Percentiles rank a stretch among this genome's conserved stretches.
These are phyloP conservation scores for Linnaemya vulpina DNA, from an alignment of 2,888 invertebrate genomes.

Conservation along the genomic window DNA sequence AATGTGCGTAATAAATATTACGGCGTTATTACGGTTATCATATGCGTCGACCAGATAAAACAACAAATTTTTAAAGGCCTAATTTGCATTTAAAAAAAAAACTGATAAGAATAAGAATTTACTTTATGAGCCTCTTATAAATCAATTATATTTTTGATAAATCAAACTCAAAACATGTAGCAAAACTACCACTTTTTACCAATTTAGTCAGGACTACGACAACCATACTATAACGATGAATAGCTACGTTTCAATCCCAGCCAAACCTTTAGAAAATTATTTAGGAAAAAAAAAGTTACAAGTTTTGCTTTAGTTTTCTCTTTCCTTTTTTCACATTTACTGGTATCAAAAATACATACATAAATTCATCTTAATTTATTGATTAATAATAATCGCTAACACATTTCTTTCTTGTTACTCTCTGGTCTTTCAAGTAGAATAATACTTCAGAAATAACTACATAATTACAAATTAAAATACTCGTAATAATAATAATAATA, in stretches of 20 bases:
- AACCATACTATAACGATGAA: neutral
- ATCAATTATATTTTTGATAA: too few relatives aligned
- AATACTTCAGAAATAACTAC: conserved; percentile 8
- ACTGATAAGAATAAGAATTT: too few relatives aligned
- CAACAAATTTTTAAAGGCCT: too few relatives aligned
- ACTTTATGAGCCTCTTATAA: too few relatives aligned
- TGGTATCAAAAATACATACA: conserved; percentile 34
- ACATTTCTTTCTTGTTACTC: conserved; percentile 4
- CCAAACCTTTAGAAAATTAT: neutral
- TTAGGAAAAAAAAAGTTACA: too few relatives aligned
- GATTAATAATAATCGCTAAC: conserved; percentile 9
- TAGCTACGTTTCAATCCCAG: neutral
- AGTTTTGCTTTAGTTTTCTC: neutral
- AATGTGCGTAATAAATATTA: too few relatives aligned
- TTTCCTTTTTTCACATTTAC: neutral
- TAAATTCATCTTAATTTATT: conserved; percentile 26
- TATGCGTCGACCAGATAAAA: too few relatives aligned
- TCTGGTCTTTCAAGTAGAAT: conserved; percentile 6
- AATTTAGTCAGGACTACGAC: too few relatives aligned
- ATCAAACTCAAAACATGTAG: too few relatives aligned
- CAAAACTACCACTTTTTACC: too few relatives aligned
- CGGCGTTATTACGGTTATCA: too few relatives aligned
- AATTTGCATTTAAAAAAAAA: too few relatives aligned
- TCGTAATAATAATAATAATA: conserved; percentile 50
- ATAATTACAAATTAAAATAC: conserved; percentile 46